Evolutionary conservation across 2,888 invertebrate genomes (phyloP), one percentile per base, ranked within the genome.

Genomic region (Pemphredon lugubris): DNA sequence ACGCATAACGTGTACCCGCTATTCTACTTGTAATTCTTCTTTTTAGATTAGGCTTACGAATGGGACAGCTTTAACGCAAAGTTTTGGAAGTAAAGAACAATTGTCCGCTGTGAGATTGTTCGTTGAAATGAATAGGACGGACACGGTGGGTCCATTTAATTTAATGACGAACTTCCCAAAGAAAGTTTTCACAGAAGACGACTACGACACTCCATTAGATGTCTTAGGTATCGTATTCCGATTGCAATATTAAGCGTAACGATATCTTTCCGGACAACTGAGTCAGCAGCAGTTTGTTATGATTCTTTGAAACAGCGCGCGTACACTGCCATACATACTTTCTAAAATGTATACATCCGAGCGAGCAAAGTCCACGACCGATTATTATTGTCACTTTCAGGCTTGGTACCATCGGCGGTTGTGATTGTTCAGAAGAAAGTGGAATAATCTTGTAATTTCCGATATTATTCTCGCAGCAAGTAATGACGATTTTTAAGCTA

Each of bases 111-210:
- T 99, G 26, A 93, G 97, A 86, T 90, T 98, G 39, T 99, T 93
- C 90, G 92, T 98, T 50, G 94, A 97, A 91, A 92, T 97, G 91
- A 95, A 98, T 84, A 92, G 96, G 54, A 93, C 93, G 40, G 95
- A 96, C 83, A 92, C 92, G 7, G 91, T 91, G 0, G 92, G 91
- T 44, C 90, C 92, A 3, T 97, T 98, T 90, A 94, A 94, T 58
- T 91, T 98, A 79, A 97, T 98, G 95, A 98, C 97, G 1, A 94
- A 93, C 84, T 98, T 97, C 91, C 98, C 98, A 5, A 94, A 94
- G 85, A 96, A 96, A 90, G 93, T 97, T 54, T 98, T 97, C 88
- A 91, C 92, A 0, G 92, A 91, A 9, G 97, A 97, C 2, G 98
- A 98, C 87, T 98, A 96, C 90, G 95, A 96, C 65, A 95, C 94